Evolutionary conservation across 2,113 vertebrate species (phyloP), one percentile per base, ranked within the genome.

Genomic region (Cettia cetti): DNA sequence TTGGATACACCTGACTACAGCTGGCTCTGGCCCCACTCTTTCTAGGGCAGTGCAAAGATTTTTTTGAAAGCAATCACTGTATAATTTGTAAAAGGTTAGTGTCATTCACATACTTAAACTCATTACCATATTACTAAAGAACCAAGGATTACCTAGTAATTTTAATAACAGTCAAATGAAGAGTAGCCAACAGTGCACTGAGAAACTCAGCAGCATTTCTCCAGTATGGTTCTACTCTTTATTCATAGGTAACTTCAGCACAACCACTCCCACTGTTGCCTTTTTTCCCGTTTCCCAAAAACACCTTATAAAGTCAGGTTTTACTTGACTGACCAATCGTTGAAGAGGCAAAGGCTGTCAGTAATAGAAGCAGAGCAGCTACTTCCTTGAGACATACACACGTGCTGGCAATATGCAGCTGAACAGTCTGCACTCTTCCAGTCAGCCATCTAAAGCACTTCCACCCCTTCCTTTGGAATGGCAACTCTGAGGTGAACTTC

Each of bases 311-410:
- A 70, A 65, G 28, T 30, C 13, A 80, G 21, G 26, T 82, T 57
- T 45, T 23, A 33, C 24, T 60, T 31, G 12, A 39, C 1, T 52
- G 17, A 45, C 39, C 39, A 24, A 80, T 6, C 10, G 14, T 3
- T 33, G 6, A 86, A 56, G 24, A 35, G 21, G 21, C 10, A 82
- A 87, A 74, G 4, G 7, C 16, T 85, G 17, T 35, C n/a, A 61
- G 10, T 15, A 70, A 50, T 0, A 50, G 15, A 65, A 12, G 13
- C 37, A 82, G 31, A 66, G 22, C 30, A 12, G 21, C 42, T 70
- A 49, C 10, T 6, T 53, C 5, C 33, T 49, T 13, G 2, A 77
- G 23, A 84, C 45, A 5, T 0, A 0, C 19, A 2, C 1, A 4
- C 10, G 22, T 28, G 12, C 35, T 50, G 35, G 24, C 47, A 63